A percentile compares a stretch with the other conserved stretches of the same genome.
Evolutionary conservation across 2,113 vertebrate genomes (phyloP).

Genomic region (Callipepla californica): DNA sequence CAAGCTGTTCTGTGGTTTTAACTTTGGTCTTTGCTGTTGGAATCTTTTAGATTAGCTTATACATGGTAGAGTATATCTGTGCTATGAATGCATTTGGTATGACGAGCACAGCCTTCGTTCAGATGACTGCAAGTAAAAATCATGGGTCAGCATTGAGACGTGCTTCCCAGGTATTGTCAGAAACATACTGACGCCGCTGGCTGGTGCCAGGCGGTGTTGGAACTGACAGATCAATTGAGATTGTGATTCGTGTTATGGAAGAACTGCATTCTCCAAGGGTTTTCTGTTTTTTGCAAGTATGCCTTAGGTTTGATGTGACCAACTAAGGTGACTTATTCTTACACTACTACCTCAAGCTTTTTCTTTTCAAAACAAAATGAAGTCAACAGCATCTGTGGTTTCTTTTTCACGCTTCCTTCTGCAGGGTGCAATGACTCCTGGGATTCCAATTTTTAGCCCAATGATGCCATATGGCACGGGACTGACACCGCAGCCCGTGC

Average conservation of each 20-base stretch:
- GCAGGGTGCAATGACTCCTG: slow-evolving; percentile 95
- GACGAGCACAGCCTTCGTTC: background rate
- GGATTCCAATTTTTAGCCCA: slow-evolving; percentile 93
- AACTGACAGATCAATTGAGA: background rate
- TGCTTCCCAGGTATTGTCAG: background rate
- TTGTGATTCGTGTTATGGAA: background rate
- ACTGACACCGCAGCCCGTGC: slow-evolving; percentile 95
- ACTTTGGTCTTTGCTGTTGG: background rate
- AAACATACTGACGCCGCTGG: background rate
- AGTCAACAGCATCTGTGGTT: background rate
- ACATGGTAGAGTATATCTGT: background rate
- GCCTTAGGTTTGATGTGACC: background rate
- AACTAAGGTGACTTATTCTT: background rate
- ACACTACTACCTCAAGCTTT: background rate
- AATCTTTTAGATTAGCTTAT: background rate
- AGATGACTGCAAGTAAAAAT: background rate
- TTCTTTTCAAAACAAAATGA: background rate
- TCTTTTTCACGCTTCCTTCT: background rate
- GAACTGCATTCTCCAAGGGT: background rate
- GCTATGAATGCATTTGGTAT: background rate
- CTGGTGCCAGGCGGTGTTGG: background rate
- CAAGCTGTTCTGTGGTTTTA: background rate
- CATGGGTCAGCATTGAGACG: background rate
- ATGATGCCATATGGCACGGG: slow-evolving; percentile 99
- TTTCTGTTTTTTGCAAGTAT: background rate